Base-by-base conservation (phyloP, 2,113 vertebrate species). In the Psilopsiagon aymara region DNA sequence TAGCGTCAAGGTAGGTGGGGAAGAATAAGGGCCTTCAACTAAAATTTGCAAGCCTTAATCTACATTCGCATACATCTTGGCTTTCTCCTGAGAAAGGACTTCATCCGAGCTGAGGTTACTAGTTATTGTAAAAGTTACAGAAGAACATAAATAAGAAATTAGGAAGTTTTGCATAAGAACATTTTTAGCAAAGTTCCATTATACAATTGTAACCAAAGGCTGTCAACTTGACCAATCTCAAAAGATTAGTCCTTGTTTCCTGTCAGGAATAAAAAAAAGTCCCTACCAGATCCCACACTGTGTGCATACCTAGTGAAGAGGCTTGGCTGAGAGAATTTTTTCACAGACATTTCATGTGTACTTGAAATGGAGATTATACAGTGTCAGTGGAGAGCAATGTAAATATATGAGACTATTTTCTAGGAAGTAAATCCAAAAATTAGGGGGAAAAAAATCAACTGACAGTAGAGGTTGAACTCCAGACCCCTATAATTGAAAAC, bases 251-350 rank as follows among this genome's bases (percentile, higher is more conserved):
- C 10, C 3, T 18, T 11, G 1, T 62, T 90, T 79, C 18, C 43
- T 47, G 47, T 19, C 11, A 49, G 19, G 57, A 62, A 17, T 11
- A 4, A 1, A 35, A 76, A 76, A 64, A 64, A 68, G 33, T 0
- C 0, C 47, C 3, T 20, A 17, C 11, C 1, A 0, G 46, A 33
- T 35, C 8, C 11, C 4, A 35, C 4, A 9, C 1, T 6, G 7
- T 27, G 10, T 87, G 11, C 3, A 35, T 39, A 63, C 0, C 25
- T 53, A 37, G 18, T 66, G 35, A 82, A 85, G 6, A 70, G 69
- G 80, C 14, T 11, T 37, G 21, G 1, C 14, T 18, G 1, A 21
- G 2, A 29, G 10, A 4, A 64, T 16, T 24, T 82, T 68, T 66
- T 64, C 44, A 52, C 3, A 35, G 3, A 3, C 4, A 2, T 8